Evolutionary conservation across 1,140 invertebrate species (phyloP), one percentile per base, ranked within the genome.

Genomic region (Eueides isabella): DNA sequence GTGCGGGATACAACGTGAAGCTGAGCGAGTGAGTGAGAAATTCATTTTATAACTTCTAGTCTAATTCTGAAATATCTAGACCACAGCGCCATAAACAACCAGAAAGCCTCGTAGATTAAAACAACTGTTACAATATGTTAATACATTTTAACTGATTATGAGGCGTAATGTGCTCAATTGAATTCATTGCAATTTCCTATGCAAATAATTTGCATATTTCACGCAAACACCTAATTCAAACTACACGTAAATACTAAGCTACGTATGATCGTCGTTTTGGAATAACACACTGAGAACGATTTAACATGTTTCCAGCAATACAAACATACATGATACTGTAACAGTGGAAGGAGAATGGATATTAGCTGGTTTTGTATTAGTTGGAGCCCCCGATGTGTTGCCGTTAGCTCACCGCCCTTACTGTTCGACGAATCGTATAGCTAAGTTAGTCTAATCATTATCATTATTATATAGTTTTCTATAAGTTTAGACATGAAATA

Each of bases 321-420:
- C 12, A 55, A 55, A 55, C 48, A 55, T 26, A 26, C 14, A 38
- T 23, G 29, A 5, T 41, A 41, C 35, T 12, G 16, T 16, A 38
- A 33, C 35, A 67, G 19, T 28, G 11, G 6, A 5, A n/a, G 35
- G 30, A 16, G n/a, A 30, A 67, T 41, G 33, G 38, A 48, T 67
- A 67, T 67, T 67, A 48, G 38, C 33, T 48, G 16, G 65, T 26
- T 67, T 48, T 28, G 38, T 31, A 67, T 67, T 67, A 55, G 23
- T 1, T 9, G n/a, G 48, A 26, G 48, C 48, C 48, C 5, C 48
- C 19, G 26, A 55, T 23, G 6, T 44, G n/a, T 16, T 6, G 41
- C 41, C n/a, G 38, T 19, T 31, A 44, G 41, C 16, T n/a, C 41
- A 5, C 31, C 31, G 7, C 31, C 12, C 35, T 5, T 11, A 38